phyloP scores from a whole-genome alignment of 2,888 invertebrate species.

The Rhagonycha fulva region DNA sequence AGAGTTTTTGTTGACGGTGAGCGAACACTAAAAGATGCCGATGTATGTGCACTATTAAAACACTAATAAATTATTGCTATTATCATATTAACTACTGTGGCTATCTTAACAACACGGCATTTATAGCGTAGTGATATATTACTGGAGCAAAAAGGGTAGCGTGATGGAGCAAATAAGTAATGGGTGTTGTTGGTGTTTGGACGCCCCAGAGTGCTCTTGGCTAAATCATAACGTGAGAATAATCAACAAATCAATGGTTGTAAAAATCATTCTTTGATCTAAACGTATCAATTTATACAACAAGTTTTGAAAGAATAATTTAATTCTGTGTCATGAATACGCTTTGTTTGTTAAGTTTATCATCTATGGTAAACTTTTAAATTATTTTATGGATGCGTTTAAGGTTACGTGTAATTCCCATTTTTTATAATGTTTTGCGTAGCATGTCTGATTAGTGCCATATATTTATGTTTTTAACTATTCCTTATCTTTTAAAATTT shows the following conservation, averaged over 20 bases:
- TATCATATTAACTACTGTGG: slow-evolving; percentile 19
- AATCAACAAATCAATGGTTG: slow-evolving; percentile 31
- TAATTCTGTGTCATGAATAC: slow-evolving; percentile 19
- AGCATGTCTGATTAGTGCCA: not conserved
- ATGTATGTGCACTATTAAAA: slow-evolving; percentile 12
- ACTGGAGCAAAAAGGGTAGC: slow-evolving; percentile 13
- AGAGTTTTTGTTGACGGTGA: not conserved
- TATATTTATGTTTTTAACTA: not conserved
- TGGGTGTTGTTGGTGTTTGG: slow-evolving; percentile 12
- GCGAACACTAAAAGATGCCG: slow-evolving; percentile 5
- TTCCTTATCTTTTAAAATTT: not conserved
- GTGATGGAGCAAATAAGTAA: slow-evolving; percentile 15
- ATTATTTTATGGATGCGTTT: slow-evolving; percentile 14
- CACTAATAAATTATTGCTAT: slow-evolving; percentile 14
- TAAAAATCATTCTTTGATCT: slow-evolving; percentile 8
- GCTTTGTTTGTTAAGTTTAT: slow-evolving; percentile 22
- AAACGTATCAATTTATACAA: slow-evolving; percentile 21
- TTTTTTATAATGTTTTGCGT: not conserved
- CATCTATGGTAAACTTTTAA: slow-evolving; percentile 11
- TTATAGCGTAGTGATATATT: slow-evolving; percentile 8
- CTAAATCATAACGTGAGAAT: slow-evolving; percentile 34
- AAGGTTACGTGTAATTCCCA: not conserved
- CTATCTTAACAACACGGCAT: slow-evolving; percentile 14
- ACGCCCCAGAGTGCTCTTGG: slow-evolving; percentile 22
- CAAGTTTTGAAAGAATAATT: slow-evolving; percentile 9